Evolutionary conservation across 1,140 invertebrate genomes (phyloP).

Genomic region (Monomorium pharaonis): DNA sequence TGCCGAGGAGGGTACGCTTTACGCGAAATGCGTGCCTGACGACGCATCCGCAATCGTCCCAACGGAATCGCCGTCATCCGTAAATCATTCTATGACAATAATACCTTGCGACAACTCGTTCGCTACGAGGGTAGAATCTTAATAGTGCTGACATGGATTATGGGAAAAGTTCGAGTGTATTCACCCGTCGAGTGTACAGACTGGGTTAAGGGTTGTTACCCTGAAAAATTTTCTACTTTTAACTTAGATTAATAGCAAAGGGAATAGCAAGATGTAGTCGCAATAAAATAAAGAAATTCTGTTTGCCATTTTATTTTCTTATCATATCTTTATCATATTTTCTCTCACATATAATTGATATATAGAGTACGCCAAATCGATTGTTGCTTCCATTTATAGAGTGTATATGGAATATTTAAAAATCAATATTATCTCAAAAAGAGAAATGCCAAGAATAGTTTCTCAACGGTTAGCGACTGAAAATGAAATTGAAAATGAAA

Average conservation of each 20-base stretch:
- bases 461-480: background rate
- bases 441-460: background rate
- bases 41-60: background rate
- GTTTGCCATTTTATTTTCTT: background rate
- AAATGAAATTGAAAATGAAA: background rate
- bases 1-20: background rate
- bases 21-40: background rate
- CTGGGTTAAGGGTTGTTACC: background rate
- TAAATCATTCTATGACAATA: background rate
- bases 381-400: background rate
- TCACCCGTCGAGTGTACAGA: background rate
- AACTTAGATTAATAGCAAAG: background rate
- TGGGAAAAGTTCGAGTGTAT: background rate
- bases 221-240: background rate
- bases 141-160: conserved; percentile 3
- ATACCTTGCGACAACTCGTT: background rate
- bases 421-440: background rate
- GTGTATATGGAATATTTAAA: background rate
- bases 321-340: background rate
- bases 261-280: background rate
- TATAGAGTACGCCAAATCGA: background rate
- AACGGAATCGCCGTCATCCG: conserved; percentile 16
- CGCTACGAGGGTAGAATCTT: background rate
- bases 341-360: background rate
- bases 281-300: background rate